phyloP scores from a whole-genome alignment of 2,888 invertebrate species.

The Cataglyphis livida region DNA sequence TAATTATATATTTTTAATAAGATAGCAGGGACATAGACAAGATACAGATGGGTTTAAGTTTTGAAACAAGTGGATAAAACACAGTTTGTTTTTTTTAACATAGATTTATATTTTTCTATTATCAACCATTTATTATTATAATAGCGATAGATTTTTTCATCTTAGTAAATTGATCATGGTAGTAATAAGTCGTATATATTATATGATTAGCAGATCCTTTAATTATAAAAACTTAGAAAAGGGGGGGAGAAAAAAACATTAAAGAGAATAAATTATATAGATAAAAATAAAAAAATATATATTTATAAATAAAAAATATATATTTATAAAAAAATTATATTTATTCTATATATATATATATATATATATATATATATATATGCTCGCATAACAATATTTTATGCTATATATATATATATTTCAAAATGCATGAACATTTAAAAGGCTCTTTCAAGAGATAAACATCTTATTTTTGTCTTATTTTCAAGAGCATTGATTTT shows the following conservation, averaged over 20 bases:
- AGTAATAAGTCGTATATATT: neutral
- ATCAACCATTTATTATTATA: neutral
- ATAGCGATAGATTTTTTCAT: neutral
- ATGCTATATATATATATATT: constrained; percentile 21
- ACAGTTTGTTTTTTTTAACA: neutral
- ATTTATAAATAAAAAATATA: neutral
- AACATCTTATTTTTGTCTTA: constrained; percentile 48
- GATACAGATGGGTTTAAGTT: neutral
- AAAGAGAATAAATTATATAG: neutral
- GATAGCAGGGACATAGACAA: too few species aligned
- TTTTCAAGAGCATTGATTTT: constrained; percentile 35
- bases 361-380: neutral
- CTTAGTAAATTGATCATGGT: neutral
- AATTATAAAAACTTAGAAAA: neutral
- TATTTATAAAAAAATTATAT: neutral
- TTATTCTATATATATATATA: neutral
- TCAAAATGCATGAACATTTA: neutral
- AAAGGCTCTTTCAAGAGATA: constrained; percentile 2
- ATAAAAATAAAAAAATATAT: neutral
- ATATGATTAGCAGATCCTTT: neutral
- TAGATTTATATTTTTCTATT: neutral
- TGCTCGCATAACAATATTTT: too few species aligned
- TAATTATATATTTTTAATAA: too few species aligned
- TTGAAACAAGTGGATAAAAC: neutral
- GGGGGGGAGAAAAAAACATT: neutral